Evolutionary conservation across 2,888 invertebrate genomes (phyloP).

Genomic region (Synergus laeviventris): DNA sequence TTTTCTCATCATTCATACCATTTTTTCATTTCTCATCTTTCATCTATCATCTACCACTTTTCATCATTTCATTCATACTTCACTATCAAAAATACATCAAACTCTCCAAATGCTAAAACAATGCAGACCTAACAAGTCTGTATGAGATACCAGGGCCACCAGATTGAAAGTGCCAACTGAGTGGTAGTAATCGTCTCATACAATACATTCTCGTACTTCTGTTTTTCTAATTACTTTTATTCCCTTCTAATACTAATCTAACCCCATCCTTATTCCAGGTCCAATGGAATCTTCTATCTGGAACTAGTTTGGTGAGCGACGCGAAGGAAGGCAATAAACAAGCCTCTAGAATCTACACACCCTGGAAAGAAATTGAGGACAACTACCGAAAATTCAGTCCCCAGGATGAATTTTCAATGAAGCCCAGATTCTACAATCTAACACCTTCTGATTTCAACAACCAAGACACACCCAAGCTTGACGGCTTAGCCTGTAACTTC

Average conservation of each 20-base stretch:
- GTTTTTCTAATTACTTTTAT: neutral
- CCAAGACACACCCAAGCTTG: slow-evolving; percentile 93
- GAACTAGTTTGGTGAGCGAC: slow-evolving; percentile 80
- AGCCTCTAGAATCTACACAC: slow-evolving; percentile 81
- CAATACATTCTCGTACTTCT: slow-evolving; percentile 50
- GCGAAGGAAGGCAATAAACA: slow-evolving; percentile 77
- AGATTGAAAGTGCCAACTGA: slow-evolving; percentile 69
- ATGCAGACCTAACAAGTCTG: slow-evolving; percentile 52
- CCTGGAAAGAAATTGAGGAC: slow-evolving; percentile 87
- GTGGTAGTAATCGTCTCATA: slow-evolving; percentile 74
- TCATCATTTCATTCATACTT: slow-evolving; percentile 44
- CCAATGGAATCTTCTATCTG: slow-evolving; percentile 88
- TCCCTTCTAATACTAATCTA: neutral
- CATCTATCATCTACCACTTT: slow-evolving; percentile 20
- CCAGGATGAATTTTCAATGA: slow-evolving; percentile 84
- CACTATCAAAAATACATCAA: slow-evolving; percentile 22
- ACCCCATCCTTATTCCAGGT: slow-evolving; percentile 75
- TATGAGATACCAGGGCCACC: slow-evolving; percentile 74
- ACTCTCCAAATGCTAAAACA: slow-evolving; percentile 69
- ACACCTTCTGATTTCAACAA: slow-evolving; percentile 86
- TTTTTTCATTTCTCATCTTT: neutral
- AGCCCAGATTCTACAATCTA: slow-evolving; percentile 94
- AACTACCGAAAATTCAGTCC: slow-evolving; percentile 81
- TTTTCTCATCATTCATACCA: slow-evolving; percentile 41
- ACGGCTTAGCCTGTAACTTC: slow-evolving; percentile 95